Base-by-base conservation (phyloP, 1,140 invertebrate species). In the Pseudomyrmex pallidus region DNA sequence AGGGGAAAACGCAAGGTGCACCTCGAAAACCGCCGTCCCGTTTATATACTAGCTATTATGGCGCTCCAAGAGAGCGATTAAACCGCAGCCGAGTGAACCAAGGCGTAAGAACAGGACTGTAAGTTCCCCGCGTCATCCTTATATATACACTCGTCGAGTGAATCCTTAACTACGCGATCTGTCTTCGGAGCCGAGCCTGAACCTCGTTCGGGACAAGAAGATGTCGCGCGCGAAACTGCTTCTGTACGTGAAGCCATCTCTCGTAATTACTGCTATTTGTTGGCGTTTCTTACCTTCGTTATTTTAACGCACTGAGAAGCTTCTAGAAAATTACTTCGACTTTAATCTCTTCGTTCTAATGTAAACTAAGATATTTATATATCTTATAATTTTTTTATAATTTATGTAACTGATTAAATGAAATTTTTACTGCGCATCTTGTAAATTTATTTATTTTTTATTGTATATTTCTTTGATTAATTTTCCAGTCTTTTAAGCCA, bases 1-100 rank as follows among this genome's bases (percentile, higher is more conserved):
- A 67, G 82, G 80, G 84, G 15, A 46, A 76, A 20, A 64, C 61
- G 48, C 35, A 35, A 35, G 35, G 57, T 50, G 20, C 17, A 17
- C 46, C 54, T 59, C 66, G 76, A 80, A 70, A 72, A 70, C 46
- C 54, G 17, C 52, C 35, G 50, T 35, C 13, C 52, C 35, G 35
- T 35, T 35, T 17, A 35, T 48, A 59, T 59, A 5, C 9, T 13
- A 20, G 20, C 52, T 48, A 80, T 80, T 80, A 72, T 13, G 64
- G 20, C 70, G 8, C 44, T 54, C 17, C 48, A 22, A 22, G 10
- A 44, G 35, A 44, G 20, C 66, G 54, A 80, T 80, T 80, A 80
- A 70, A 13, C 13, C 15, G 76, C 17, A 13, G 9, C 35, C 35
- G 35, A 22, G 64, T 15, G 66, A 70, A 70, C 46, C 48, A 80